Evolutionary conservation across 2,797 vertebrate genomes (phyloP), one percentile per base, ranked within the genome.

Genomic region (Sebastolobus altivelis): DNA sequence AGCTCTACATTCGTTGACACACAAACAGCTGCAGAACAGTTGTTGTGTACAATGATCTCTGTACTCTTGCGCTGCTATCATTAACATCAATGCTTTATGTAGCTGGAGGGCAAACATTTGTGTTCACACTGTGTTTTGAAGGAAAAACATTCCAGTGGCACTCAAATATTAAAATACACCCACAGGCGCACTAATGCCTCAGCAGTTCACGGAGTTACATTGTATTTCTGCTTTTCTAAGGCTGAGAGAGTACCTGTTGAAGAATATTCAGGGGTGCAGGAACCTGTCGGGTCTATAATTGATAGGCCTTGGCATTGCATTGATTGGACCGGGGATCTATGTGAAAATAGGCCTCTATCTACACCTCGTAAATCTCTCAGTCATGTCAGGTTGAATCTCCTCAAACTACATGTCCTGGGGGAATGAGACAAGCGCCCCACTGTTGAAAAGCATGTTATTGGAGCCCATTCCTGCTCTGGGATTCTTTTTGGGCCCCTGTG

Each of bases 371-470:
- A 91, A 92, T 89, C 84, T 88, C 83, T 88, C 82, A 55, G 87
- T 81, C 77, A 72, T 71, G 89, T 93, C 81, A 76, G 81, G 78
- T 83, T 84, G 84, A 87, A 91, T 92, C 90, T 93, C 59, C 83
- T 88, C 68, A 84, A 89, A 86, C 86, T 89, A 71, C 77, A 54
- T 61, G 73, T 86, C 89, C 85, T 27, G 40, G 89, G 93, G 85
- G 56, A 89, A 87, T 73, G 83, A 90, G 86, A 87, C 83, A 81
- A 80, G 83, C 56, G 56, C 75, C 81, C 71, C 74, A 56, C 46
- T 85, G 79, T 91, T 87, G 84, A 87, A 92, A 91, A 89, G 62
- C 60, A 67, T 89, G 93, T 93, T 93, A 85, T 92, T 89, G 87
- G 88, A 93, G 83, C 63, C 77, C 77, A 58, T 86, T 90, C 88